Conservation (phyloP, 1,140 invertebrate species). For the Trichonephila clavata region DNA sequence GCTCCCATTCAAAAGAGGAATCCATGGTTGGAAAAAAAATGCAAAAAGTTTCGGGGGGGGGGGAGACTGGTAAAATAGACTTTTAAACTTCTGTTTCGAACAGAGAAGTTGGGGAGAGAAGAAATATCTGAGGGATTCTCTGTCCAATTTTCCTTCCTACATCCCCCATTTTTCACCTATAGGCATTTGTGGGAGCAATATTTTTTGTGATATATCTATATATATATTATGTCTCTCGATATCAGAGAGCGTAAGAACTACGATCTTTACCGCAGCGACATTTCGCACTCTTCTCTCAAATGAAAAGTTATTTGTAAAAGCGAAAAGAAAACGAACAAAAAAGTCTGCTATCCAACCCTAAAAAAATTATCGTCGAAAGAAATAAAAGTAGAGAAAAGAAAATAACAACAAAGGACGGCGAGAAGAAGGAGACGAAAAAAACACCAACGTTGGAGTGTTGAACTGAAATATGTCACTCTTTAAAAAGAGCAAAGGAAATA, state of each 20-base stretch:
- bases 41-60: neutral
- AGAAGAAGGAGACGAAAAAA: neutral
- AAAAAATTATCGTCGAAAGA: conserved; percentile 9
- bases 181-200: conserved; percentile 6
- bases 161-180: conserved; percentile 5
- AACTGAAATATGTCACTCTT: conserved; percentile 41
- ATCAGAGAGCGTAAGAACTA: neutral
- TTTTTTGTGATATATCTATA: neutral
- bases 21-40: conserved; percentile 6
- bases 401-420: conserved; percentile 9
- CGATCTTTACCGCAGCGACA: neutral
- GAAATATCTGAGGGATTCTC: neutral
- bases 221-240: conserved; percentile 12
- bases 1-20: conserved; percentile 45
- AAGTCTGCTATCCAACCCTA: neutral
- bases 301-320: conserved; percentile 47
- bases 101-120: neutral
- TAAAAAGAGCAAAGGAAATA: neutral
- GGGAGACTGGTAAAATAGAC: conserved; percentile 63
- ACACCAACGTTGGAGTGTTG: conserved; percentile 8
- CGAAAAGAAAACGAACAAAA: neutral
- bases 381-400: neutral
- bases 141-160: neutral
- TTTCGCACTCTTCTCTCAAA: conserved; percentile 34
- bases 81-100: conserved; percentile 69